Evolutionary conservation across 2,113 vertebrate species (phyloP), one percentile per base, ranked within the genome.

Genomic region (Carassius gibelio): DNA sequence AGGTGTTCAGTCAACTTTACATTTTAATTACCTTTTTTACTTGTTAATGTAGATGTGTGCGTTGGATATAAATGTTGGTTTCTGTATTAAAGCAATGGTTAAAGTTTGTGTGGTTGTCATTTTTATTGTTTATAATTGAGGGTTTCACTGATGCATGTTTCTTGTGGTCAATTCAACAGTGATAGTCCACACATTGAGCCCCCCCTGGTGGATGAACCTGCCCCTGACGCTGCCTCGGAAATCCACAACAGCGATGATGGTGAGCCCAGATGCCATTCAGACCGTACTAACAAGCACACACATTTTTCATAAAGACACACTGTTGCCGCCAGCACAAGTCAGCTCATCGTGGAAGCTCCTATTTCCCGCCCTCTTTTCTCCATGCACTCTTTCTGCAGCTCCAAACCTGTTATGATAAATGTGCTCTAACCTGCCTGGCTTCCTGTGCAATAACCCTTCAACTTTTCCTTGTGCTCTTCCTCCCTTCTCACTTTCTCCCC

Each of bases 241-340:
- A 93, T 94, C 91, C 96, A 95, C 90, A 97, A 95, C 82, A 98
- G 97, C 0, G 98, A 99, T n/a, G 97, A 99, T 5, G 98, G 98
- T 99, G 93, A 0, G 93, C 86, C 9, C 68, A 79, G 11, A 68
- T 5, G 5, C 30, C 6, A 71, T 17, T 23, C 7, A 23, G 69
- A 76, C 17, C 3, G 10, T 42, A 76, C 85, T 74, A 80, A 83
- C 55, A 76, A 13, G 19, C 45, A 59, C 71, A 68, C 50, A 82
- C 69, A 36, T 71, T 36, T 42, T 72, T 50, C 13, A 23, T 30
- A 36, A 14, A 68, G 26, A 38, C n/a, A 5, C 26, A 8, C 36
- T 66, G 21, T 52, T 80, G 62, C 62, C 4, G 5, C 62, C 61
- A 26, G 23, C 30, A 36, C 64, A 14, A 17, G 30, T 78, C 57